A percentile compares a stretch with the other conserved stretches of the same genome.
phyloP scores from a whole-genome alignment of 2,797 vertebrate species.

The Ceyx erithaca region DNA sequence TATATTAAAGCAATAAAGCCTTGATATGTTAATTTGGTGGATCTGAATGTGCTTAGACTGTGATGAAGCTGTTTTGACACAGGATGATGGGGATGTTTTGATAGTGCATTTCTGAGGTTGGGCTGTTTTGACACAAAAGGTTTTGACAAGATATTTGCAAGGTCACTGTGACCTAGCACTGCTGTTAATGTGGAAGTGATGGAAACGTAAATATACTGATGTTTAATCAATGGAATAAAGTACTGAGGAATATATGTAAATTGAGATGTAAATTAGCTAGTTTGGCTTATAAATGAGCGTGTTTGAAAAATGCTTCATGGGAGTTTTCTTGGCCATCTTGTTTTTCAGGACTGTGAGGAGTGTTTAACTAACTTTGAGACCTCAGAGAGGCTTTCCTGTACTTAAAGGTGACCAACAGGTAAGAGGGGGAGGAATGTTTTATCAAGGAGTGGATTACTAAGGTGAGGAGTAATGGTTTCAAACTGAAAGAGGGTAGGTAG shows the following conservation, averaged over 20 bases:
- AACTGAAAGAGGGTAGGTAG: not conserved
- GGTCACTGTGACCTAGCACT: conserved; percentile 54
- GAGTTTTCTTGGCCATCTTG: not conserved
- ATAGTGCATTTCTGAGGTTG: conserved; percentile 40
- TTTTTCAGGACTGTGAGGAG: not conserved
- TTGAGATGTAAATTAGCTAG: conserved; percentile 33
- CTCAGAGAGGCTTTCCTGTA: not conserved
- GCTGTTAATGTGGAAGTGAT: conserved; percentile 16
- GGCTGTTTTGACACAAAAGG: conserved; percentile 70
- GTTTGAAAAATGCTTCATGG: not conserved
- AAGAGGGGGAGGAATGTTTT: not conserved
- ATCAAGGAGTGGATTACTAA: not conserved
- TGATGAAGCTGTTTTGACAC: conserved; percentile 61
- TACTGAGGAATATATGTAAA: conserved; percentile 44
- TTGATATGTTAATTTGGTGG: conserved; percentile 59
- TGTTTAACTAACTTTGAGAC: not conserved
- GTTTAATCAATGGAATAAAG: conserved; percentile 58
- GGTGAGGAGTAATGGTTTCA: not conserved
- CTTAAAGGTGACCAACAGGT: not conserved
- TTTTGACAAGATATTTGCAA: conserved; percentile 60
- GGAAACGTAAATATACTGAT: conserved; percentile 48
- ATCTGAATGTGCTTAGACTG: not conserved
- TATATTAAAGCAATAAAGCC: conserved; percentile 51
- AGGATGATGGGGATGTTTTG: conserved; percentile 59
- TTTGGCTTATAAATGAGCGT: conserved; percentile 8